Conservation (phyloP, 2,113 vertebrate genomes). For the Bettongia penicillata region DNA sequence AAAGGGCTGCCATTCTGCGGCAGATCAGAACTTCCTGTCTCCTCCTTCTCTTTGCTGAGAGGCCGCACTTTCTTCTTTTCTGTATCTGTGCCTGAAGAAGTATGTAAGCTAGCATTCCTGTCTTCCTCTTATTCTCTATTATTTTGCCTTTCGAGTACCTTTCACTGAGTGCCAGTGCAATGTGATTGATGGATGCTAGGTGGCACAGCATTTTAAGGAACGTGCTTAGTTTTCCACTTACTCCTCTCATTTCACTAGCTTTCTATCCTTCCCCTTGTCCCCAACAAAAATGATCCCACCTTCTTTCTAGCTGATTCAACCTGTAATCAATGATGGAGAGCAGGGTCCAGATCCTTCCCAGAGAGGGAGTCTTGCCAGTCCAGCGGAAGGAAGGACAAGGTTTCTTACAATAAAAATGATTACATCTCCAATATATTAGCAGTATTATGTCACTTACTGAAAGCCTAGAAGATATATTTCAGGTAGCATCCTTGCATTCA, state of each 20-base stretch:
- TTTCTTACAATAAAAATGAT: background rate
- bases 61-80: background rate
- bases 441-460: background rate
- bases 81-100: background rate
- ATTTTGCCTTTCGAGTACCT: conserved; percentile 1
- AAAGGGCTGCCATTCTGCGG: background rate
- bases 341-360: background rate
- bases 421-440: background rate
- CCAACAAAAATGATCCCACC: background rate
- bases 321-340: background rate
- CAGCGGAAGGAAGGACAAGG: background rate
- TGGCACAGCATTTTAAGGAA: conserved; percentile 18
- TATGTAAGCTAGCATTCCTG: background rate
- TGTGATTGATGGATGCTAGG: background rate
- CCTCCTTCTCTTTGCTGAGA: background rate
- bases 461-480: background rate
- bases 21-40: background rate
- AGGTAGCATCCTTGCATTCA: rapidly evolving
- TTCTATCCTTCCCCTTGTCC: background rate
- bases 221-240: background rate
- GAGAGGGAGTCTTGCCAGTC: background rate
- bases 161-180: background rate
- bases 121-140: background rate
- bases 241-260: background rate
- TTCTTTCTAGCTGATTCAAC: background rate